Evolutionary conservation across 2,113 vertebrate species (phyloP).

Genomic region (Xenopus laevis): DNA sequence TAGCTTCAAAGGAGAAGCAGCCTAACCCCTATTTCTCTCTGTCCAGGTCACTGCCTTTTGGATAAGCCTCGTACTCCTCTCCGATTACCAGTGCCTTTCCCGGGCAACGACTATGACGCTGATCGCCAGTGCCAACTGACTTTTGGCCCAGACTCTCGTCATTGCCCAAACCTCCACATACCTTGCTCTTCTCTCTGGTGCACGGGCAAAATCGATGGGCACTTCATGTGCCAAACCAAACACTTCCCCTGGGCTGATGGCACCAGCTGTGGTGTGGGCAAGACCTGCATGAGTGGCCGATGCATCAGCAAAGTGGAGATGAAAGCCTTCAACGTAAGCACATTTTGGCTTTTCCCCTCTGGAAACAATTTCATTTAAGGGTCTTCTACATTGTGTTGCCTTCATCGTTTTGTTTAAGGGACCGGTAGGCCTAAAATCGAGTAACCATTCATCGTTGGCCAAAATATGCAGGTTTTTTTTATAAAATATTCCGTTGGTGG

Average conservation of each 20-base stretch:
- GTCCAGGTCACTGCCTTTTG: slow-evolving; percentile 63
- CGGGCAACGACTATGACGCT: slow-evolving; percentile 58
- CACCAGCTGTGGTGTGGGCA: slow-evolving; percentile 53
- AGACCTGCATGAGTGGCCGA: slow-evolving; percentile 60
- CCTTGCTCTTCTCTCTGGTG: slow-evolving; percentile 67
- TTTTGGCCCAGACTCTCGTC: slow-evolving; percentile 60
- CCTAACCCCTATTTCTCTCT: no score
- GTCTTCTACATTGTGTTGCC: no score
- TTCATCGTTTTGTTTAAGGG: no score
- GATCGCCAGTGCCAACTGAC: slow-evolving; percentile 66
- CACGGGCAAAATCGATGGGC: slow-evolving; percentile 56
- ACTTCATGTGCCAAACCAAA: slow-evolving; percentile 68
- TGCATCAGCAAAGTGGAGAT: slow-evolving; percentile 55
- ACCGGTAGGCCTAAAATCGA: no score
- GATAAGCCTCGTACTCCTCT: slow-evolving; percentile 62
- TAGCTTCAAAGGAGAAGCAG: no score
- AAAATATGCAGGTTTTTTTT: no score
- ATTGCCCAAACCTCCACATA: slow-evolving; percentile 58
- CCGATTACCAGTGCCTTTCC: slow-evolving; percentile 58
- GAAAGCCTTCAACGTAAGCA: slow-evolving; percentile 57
- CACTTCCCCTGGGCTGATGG: slow-evolving; percentile 69
- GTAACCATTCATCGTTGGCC: no score
- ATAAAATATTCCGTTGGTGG: no score
- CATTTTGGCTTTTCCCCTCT: no score
- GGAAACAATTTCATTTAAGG: no score